Base-by-base conservation (phyloP, 1,140 invertebrate genomes). In the Aphaenogaster rudis region DNA sequence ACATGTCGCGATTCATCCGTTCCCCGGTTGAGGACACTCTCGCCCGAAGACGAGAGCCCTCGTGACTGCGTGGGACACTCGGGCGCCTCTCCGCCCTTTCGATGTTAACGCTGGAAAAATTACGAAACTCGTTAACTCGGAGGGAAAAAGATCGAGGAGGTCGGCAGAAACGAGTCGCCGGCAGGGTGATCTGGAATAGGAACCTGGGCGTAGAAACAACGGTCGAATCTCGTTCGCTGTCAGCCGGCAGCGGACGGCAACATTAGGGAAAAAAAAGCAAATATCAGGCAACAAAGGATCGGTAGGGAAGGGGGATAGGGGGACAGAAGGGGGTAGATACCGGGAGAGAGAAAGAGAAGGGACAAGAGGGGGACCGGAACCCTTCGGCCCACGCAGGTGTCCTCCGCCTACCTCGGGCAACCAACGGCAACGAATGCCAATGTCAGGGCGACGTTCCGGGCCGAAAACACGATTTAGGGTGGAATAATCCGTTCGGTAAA, bases 381-480 rank as follows among this genome's bases (percentile, higher is more conserved):
- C 88, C 82, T 67, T 78, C 90, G 87, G 89, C 89, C 90, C 89
- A 91, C 90, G 90, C 90, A 90, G 89, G 89, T 91, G 89, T 88
- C 90, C 86, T 82, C 79, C 67, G 76, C 66, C 86, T 84, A 71
- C 57, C 61, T 74, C 45, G 86, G 48, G 89, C 66, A 69, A 33
- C 69, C 88, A 54, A 86, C 86, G 74, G 42, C 66, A 85, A 88
- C 90, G 82, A 91, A 91, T 91, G 90, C 89, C 90, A 88, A 91
- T 91, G 89, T 89, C 78, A 82, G 88, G 72, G 66, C 72, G 86
- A 89, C 86, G 88, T 91, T 90, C 61, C 81, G 61, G 52, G 52
- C 86, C 87, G 86, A 91, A 90, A 91, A 91, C 90, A 91, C 90
- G 90, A 91, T 90, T 91, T 91, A 91, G 90, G 90, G 90, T 91